Conservation (phyloP, 2,888 invertebrate genomes). For the Philereme transversata region DNA sequence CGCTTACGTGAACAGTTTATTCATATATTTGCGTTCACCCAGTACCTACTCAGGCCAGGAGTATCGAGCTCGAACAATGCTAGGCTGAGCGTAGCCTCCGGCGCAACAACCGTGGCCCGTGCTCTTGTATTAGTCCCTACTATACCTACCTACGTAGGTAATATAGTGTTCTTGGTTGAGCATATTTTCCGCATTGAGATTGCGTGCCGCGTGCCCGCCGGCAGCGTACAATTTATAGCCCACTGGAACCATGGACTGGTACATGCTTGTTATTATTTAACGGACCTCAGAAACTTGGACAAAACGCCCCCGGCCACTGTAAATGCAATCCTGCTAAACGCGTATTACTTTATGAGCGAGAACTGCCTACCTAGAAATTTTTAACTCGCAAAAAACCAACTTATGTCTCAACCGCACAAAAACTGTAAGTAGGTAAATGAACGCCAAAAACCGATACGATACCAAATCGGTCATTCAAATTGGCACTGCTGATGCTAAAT, state of each 20-base stretch:
- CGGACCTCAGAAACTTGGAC: constrained; percentile 63
- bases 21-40: constrained; percentile 1
- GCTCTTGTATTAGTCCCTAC: constrained; percentile 22
- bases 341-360: constrained; percentile 58
- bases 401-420: constrained; percentile 32
- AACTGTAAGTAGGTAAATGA: constrained; percentile 48
- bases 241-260: constrained; percentile 62
- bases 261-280: constrained; percentile 75
- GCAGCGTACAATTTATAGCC: constrained; percentile 80
- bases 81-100: constrained; percentile 31
- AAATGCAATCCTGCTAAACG: constrained; percentile 64
- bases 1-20: constrained; percentile 21
- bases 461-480: constrained; percentile 68
- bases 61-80: constrained; percentile 34
- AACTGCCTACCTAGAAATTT: constrained; percentile 34
- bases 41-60: too few species aligned
- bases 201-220: constrained; percentile 81
- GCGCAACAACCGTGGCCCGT: constrained; percentile 21
- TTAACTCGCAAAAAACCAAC: constrained; percentile 32
- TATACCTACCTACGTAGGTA: constrained; percentile 14
- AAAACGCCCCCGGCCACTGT: constrained; percentile 57
- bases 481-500: constrained; percentile 51
- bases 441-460: constrained; percentile 54
- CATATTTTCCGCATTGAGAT: constrained; percentile 81
- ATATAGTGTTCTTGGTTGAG: constrained; percentile 15